Evolutionary conservation across 2,888 invertebrate species (phyloP).

Genomic region (Eretmocerus hayati): DNA sequence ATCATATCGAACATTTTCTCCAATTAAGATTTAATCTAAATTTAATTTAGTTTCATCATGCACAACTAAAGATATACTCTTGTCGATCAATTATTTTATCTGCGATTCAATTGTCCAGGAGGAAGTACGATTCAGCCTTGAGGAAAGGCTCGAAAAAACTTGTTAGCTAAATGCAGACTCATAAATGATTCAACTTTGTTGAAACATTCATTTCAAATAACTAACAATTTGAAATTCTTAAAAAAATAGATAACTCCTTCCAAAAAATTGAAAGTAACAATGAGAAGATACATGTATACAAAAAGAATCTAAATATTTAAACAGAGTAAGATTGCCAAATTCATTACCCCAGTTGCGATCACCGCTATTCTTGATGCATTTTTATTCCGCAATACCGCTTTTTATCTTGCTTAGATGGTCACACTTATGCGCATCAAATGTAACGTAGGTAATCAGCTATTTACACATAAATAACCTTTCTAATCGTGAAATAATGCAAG

Average conservation of each 20-base stretch:
- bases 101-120: constrained; percentile 13
- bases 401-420: too few relatives aligned
- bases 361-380: too few relatives aligned
- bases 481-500: too few relatives aligned
- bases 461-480: constrained; percentile 22
- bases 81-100: constrained; percentile 10
- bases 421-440: too few relatives aligned
- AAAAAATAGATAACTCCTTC: constrained; percentile 3
- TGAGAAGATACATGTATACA: constrained; percentile 7
- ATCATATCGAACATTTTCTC: constrained; percentile 23
- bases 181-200: background rate
- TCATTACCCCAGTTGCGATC: constrained; percentile 13
- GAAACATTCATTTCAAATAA: background rate
- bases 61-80: too few relatives aligned
- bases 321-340: constrained; percentile 7
- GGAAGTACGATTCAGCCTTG: constrained; percentile 19
- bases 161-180: constrained; percentile 18
- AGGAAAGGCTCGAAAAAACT: constrained; percentile 9
- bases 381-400: too few relatives aligned
- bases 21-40: constrained; percentile 11
- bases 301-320: background rate
- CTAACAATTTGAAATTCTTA: constrained; percentile 10
- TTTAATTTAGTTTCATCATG: constrained; percentile 3
- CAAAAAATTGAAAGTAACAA: constrained; percentile 7
- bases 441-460: constrained; percentile 25